Evolutionary conservation across 2,113 vertebrate species (phyloP), one percentile per base, ranked within the genome.

Genomic region (Antennarius striatus): DNA sequence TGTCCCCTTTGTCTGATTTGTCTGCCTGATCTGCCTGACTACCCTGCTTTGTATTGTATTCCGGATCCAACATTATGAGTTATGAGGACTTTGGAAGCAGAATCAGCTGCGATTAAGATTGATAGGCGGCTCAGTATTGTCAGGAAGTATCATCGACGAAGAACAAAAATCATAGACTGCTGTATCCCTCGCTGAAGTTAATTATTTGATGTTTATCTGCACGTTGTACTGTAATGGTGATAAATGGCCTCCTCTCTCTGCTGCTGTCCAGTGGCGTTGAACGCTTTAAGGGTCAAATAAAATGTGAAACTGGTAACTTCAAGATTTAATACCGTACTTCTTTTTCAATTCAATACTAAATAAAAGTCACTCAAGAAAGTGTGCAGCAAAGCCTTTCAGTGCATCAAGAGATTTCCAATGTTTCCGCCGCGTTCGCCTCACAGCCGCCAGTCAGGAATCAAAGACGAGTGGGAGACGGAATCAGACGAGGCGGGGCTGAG

Each of bases 381-480:
- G 30, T 5, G 2, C 2, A 4, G 7, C 15, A 52, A 75, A 54
- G 30, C 52, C 3, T 70, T 62, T 53, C 29, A 52, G 51, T 47
- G 54, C 7, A 55, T 68, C 16, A 39, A 61, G 56, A 68, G 71
- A 58, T 47, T 74, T 52, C 43, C 56, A 48, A 1, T 60, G 63
- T 71, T 74, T 80, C 61, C n/a, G 40, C 17, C 36, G 36, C 16
- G 69, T 12, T 11, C 4, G 47, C 73, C 65, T 76, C 55, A 2
- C 39, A 79, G 66, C 74, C 70, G 69, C 68, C 66, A 57, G 55
- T 87, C 79, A 84, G 32, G 68, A 36, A 36, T 64, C 51, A 78
- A 72, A 88, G 72, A 84, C 66, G 70, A 79, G 69, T 64, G 70
- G 63, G 60, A 67, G 36, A 47, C 36, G 2, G 51, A 75, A 76